These are phyloP conservation scores for Liopterus haemorrhoidalis DNA, from an alignment of 2,888 invertebrate genomes.

Conservation along the genomic window DNA sequence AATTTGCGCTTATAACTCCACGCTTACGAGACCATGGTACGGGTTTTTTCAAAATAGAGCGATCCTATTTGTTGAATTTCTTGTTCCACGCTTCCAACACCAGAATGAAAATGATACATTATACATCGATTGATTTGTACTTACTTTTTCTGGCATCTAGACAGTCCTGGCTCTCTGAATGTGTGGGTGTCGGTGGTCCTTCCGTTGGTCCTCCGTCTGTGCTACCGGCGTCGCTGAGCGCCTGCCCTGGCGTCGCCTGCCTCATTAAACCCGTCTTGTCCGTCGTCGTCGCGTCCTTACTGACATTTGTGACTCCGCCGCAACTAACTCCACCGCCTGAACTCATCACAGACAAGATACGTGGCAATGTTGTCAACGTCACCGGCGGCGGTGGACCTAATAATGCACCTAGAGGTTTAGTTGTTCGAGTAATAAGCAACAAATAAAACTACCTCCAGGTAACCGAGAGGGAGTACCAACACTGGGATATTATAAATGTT, in stretches of 20 bases:
- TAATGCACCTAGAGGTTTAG: no score
- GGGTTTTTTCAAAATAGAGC: no score
- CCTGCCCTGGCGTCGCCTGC: background rate
- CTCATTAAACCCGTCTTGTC: background rate
- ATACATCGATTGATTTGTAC: no score
- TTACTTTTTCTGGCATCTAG: slow-evolving; percentile 60
- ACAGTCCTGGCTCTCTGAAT: slow-evolving; percentile 65
- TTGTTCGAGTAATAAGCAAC: background rate
- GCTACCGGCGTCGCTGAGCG: slow-evolving; percentile 1
- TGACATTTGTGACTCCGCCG: background rate
- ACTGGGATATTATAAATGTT: no score
- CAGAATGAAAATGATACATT: no score
- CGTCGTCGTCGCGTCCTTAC: background rate
- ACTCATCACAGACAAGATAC: slow-evolving; percentile 48
- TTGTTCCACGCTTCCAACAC: no score
- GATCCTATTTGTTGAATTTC: no score
- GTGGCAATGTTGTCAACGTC: slow-evolving; percentile 44
- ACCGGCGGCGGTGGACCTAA: slow-evolving; percentile 29
- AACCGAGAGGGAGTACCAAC: no score
- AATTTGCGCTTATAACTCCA: no score
- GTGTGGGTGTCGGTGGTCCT: slow-evolving; percentile 72
- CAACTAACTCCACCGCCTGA: slow-evolving; percentile 32
- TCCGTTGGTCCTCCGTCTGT: slow-evolving; percentile 47
- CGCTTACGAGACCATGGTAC: no score
- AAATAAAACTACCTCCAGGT: background rate